Evolutionary conservation across 2,888 invertebrate genomes (phyloP), one percentile per base, ranked within the genome.

Genomic region (Oxyscelio sp.): DNA sequence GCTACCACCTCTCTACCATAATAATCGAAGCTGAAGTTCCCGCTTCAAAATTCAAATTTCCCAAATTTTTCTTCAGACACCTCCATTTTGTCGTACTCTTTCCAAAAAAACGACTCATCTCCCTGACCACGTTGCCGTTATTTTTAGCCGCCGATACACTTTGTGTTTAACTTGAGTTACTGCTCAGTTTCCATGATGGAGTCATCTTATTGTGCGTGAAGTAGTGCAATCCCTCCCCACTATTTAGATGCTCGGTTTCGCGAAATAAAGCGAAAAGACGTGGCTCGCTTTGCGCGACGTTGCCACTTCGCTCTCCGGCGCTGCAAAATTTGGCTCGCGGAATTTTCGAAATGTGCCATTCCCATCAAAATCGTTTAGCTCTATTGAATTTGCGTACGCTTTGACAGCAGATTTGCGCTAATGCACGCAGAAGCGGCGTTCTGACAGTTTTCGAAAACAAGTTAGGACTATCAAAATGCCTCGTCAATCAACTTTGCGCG

Each of bases 211-310:
- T n/a, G n/a, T n/a, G 40, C 40, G 2, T 5, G n/a, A 40, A 40
- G 40, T 40, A 40, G 40, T 40, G 40, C 40, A 40, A n/a, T 40
- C 40, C 40, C 15, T n/a, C 40, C 40, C 40, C n/a, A 40, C 40
- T 2, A 40, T 40, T 40, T n/a, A n/a, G 40, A 40, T n/a, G 13
- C 40, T 40, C 40, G 3, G n/a, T 40, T 40, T 40, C 40, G 40
- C 40, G 40, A 40, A 40, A 40, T 40, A 40, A 40, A 40, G 8
- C 40, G 5, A 40, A 40, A 40, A 40, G 40, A n/a, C 40, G 40
- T n/a, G 34, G 9, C n/a, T 40, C 40, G n/a, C 40, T 40, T 40
- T n/a, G 40, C 40, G 34, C 34, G 34, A 34, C 34, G 34, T 34
- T 34, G 34, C 34, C 34, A 34, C 34, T 8, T 34, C 34, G 34